Evolutionary conservation across 2,888 invertebrate genomes (phyloP), one percentile per base, ranked within the genome.

Genomic region (Ceraclea dissimilis): DNA sequence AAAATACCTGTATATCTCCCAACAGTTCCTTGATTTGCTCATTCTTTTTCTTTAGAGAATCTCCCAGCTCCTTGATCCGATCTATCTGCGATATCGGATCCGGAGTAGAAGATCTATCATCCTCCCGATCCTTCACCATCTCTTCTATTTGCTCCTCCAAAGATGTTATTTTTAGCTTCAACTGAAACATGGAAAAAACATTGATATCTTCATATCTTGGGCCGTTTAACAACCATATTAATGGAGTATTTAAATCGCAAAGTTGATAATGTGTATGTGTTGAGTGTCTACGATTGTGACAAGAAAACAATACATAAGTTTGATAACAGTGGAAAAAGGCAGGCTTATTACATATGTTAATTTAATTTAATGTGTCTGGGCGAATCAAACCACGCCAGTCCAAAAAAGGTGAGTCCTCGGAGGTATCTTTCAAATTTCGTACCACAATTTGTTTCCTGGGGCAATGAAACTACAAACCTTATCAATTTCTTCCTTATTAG

Each of bases 11-110:
- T 17, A 90, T 80, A 68, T 91, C 90, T 46, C 75, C 73, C 11
- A 91, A 72, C 17, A 91, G 70, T 66, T 86, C 84, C 59, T 86
- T 83, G 20, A 91, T 87, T 66, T 91, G 90, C 64, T 81, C 83
- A 68, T 90, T 90, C 69, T 88, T 90, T 62, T 80, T 79, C 26
- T 79, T 74, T 1, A 85, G 66, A 58, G 79, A 74, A 63, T 81
- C 80, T 66, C 76, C 74, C n/a, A 78, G 69, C 62, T 75, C 71
- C 22, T 69, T 70, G 2, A 74, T 65, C 26, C 71, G 70, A 63
- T 75, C 71, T 62, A 76, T 67, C 68, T 78, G 75, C 6, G 77
- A 74, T 22, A 77, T 61, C 2, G 69, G 70, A 63, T 74, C 75
- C 2, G 74, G 71, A 62, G 76, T 75, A 1, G 77, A 76, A 59